Conservation (phyloP, 2,797 vertebrate genomes). For the Phyllotis vaccarum region DNA sequence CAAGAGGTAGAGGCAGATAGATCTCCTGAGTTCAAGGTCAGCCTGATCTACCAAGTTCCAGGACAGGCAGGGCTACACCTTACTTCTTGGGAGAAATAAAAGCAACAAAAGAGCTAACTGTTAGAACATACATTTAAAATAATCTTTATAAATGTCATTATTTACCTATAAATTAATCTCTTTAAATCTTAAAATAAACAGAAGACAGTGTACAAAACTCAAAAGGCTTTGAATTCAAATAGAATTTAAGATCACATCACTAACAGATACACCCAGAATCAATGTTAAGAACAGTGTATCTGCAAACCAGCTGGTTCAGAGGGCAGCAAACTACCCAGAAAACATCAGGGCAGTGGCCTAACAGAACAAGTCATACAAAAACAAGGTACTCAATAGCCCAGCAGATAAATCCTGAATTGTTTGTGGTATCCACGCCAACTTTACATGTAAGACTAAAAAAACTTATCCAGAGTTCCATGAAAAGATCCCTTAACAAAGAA, state of each 20-base stretch:
- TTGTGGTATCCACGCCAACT: not conserved
- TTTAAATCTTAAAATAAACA: constrained; percentile 40
- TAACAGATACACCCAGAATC: not conserved
- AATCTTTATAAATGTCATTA: constrained; percentile 28
- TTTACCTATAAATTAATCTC: constrained; percentile 23
- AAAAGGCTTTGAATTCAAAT: not conserved
- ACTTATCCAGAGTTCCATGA: not conserved
- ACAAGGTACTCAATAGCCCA: not conserved
- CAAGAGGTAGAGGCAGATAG: not conserved
- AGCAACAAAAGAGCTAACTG: not conserved
- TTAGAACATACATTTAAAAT: constrained; percentile 5
- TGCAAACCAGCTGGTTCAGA: not conserved
- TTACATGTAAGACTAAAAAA: not conserved
- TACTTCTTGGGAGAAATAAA: too few species aligned
- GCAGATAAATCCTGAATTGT: not conserved
- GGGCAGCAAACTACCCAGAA: not conserved
- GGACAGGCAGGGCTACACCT: not conserved
- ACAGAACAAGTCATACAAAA: not conserved
- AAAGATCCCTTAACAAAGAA: not conserved
- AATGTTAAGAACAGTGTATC: not conserved
- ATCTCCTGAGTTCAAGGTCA: not conserved
- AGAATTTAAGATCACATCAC: not conserved
- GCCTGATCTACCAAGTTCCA: not conserved
- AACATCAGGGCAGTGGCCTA: not conserved
- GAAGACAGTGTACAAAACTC: constrained; percentile 10